Evolutionary conservation across 2,888 invertebrate genomes (phyloP), one percentile per base, ranked within the genome.

Genomic region (Scrobipalpa costella): DNA sequence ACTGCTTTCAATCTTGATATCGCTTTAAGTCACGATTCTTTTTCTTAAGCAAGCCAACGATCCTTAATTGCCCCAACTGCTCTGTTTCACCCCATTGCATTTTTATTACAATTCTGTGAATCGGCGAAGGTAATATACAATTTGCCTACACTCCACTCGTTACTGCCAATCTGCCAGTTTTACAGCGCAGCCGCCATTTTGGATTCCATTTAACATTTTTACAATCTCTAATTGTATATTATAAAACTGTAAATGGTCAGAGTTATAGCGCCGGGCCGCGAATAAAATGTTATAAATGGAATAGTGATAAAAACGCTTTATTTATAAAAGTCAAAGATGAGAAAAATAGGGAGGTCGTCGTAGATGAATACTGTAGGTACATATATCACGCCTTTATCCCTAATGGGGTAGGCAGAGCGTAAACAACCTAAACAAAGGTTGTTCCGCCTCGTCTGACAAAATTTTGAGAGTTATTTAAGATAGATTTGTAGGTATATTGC

Each of bases 201-300:
- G 76, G 77, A 83, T 84, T 82, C 83, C 85, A 83, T 85, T 86
- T 84, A 86, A 81, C 86, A 84, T 86, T 90, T 91, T 92, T 91
- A 92, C 90, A 90, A 80, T 88, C 88, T 79, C 74, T 91, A 91
- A 92, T 92, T 90, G 86, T 78, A 83, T 81, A 85, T 87, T 90
- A 86, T 90, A 90, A 88, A 88, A 81, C 72, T 76, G 79, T 80
- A 83, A 85, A 85, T 76, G 75, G 72, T 69, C 72, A 68, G 65
- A 69, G 77, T 79, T 79, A 81, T 76, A 74, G 79, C 72, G 63
- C 73, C 66, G 63, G 69, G 65, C 60, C 58, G 27, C 62, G 68
- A 67, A 69, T 72, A 74, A 76, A 77, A 75, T 74, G 75, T 75
- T 73, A 70, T 75, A 74, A 71, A 71, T 67, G 69, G 70, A 67